phyloP scores from a whole-genome alignment of 2,113 vertebrate genomes.

The Hemiscyllium ocellatum region DNA sequence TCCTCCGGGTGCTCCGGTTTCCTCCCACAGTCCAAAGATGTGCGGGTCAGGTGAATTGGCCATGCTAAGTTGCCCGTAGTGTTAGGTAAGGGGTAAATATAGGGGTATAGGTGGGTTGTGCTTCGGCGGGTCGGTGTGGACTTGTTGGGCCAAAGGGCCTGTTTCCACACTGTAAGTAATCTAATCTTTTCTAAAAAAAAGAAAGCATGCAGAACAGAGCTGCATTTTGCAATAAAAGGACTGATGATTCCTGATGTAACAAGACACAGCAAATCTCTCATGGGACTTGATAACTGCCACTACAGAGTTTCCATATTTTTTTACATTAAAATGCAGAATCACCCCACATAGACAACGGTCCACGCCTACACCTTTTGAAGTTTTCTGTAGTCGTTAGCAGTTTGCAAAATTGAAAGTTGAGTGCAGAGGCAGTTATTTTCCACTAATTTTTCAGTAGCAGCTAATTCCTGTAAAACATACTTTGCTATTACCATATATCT shows the following conservation, averaged over 20 bases:
- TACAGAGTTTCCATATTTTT: not conserved
- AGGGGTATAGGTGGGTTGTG: too few relatives aligned
- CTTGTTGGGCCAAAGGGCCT: too few relatives aligned
- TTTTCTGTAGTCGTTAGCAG: not conserved
- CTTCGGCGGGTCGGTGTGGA: too few relatives aligned
- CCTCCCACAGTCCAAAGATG: too few relatives aligned
- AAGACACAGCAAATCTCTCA: not conserved
- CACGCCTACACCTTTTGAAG: not conserved
- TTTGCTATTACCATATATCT: not conserved
- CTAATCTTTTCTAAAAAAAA: too few relatives aligned
- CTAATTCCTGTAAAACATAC: slow-evolving; percentile 3
- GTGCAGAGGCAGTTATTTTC: slow-evolving; percentile 20
- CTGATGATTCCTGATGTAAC: not conserved
- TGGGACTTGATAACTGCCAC: not conserved
- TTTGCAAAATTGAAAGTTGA: slow-evolving; percentile 6
- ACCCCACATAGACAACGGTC: not conserved
- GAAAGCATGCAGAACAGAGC: not conserved
- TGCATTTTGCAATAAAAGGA: not conserved
- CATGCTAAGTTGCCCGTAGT: too few relatives aligned
- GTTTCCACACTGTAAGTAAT: too few relatives aligned
- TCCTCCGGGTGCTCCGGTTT: too few relatives aligned
- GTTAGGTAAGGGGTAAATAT: too few relatives aligned
- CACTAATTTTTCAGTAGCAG: slow-evolving; percentile 10
- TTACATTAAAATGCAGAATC: not conserved
- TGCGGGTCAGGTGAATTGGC: too few relatives aligned